Conservation (phyloP, 1,140 invertebrate genomes). For the Solenopsis fugax region DNA sequence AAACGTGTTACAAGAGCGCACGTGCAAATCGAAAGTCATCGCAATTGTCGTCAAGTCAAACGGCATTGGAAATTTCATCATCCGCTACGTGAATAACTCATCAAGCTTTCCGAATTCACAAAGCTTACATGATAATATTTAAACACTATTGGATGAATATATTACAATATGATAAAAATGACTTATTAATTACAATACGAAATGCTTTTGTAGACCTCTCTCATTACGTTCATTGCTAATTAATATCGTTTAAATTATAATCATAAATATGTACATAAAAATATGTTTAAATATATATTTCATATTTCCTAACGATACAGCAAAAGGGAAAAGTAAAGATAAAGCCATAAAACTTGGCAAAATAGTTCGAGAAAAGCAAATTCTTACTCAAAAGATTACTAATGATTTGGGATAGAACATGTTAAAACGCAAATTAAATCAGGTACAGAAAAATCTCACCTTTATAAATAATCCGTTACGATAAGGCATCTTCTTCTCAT, state of each 20-base stretch:
- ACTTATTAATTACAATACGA: conserved; percentile 6
- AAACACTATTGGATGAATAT: neutral
- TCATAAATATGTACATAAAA: conserved; percentile 6
- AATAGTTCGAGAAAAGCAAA: conserved; percentile 68
- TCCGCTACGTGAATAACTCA: conserved; percentile 14
- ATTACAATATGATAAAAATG: conserved; percentile 3
- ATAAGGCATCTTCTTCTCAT: conserved; percentile 59
- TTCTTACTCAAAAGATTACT: conserved; percentile 65
- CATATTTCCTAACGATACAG: conserved; percentile 62
- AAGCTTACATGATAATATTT: conserved; percentile 32
- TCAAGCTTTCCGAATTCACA: conserved; percentile 54
- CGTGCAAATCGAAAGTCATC: conserved; percentile 69
- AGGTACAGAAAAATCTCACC: conserved; percentile 66
- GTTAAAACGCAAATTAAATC: conserved; percentile 61
- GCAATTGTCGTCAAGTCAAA: conserved; percentile 67
- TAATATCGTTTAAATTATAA: conserved; percentile 4
- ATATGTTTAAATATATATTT: neutral
- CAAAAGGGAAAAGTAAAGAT: conserved; percentile 63
- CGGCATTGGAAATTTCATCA: conserved; percentile 41
- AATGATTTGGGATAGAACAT: conserved; percentile 52
- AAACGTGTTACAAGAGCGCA: conserved; percentile 62
- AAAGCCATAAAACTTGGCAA: conserved; percentile 72
- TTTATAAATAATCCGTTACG: conserved; percentile 49
- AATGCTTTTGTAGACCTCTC: conserved; percentile 12
- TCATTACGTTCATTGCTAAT: conserved; percentile 8